Base-by-base conservation (phyloP, 2,113 vertebrate genomes). In the Syrrhaptes paradoxus region DNA sequence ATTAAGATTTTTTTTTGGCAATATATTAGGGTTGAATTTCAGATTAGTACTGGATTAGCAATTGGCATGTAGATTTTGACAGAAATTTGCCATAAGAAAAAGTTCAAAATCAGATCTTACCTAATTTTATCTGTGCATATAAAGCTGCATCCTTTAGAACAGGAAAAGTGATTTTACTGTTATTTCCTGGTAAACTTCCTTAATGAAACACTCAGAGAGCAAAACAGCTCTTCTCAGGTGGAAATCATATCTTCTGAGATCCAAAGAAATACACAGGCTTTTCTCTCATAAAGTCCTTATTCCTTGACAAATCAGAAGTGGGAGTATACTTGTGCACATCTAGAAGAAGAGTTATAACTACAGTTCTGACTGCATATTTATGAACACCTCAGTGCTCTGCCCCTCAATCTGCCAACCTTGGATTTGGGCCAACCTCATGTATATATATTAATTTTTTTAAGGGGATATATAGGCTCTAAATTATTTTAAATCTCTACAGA, bases 311-410 rank as follows among this genome's bases (percentile, higher is more conserved):
- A 87, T 81, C 24, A 63, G 51, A 80, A 73, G 10, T 1, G 0
- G 3, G 4, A 0, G 2, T 65, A 48, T 76, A 58, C 18, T 3
- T 46, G 3, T n/a, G 15, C 38, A 38, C 25, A n/a, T n/a, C 31
- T 71, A 34, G 21, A 86, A 61, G 14, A 90, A 77, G 28, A 74
- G 10, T 71, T 89, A 31, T 11, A 81, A 66, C 21, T 58, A 26
- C 25, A 62, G 20, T 38, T 94, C 70, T 77, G 55, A 90, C 15
- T 4, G 48, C 45, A 29, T 68, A 25, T 58, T 66, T 85, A 66
- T 66, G 12, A 94, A 8, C 5, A 73, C 5, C 17, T 77, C 32
- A 36, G 8, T 70, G 46, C 10, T 77, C 67, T 80, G 26, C 26
- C 46, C n/a, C 24, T 90, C 45, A 59, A 3, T 46, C 26, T 81